phyloP scores from a whole-genome alignment of 2,797 vertebrate species.

The Cheirogaleus major region DNA sequence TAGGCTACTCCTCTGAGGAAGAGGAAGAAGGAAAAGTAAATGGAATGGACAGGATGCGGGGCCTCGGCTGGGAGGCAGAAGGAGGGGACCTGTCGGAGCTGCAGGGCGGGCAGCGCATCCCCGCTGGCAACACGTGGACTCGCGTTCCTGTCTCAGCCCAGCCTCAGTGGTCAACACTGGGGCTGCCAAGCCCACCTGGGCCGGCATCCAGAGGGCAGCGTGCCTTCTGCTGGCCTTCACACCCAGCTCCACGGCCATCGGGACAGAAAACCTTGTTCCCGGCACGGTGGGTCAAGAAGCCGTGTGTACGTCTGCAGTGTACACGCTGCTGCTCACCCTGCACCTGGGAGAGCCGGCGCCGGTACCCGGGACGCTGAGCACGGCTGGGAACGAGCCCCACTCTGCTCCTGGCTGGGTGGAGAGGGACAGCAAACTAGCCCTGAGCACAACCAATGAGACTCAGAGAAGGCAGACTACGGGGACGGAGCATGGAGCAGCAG shows the following conservation, averaged over 20 bases:
- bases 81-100: too few species aligned
- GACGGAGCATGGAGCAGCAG: accelerated
- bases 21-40: background rate
- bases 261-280: background rate
- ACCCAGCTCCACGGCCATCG: background rate
- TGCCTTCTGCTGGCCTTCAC: background rate
- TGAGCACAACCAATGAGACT: background rate
- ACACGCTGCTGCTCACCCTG: background rate
- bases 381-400: background rate
- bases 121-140: background rate
- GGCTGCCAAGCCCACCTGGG: background rate
- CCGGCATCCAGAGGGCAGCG: too few species aligned
- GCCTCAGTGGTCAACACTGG: background rate
- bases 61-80: too few species aligned
- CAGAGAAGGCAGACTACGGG: background rate
- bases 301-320: accelerated
- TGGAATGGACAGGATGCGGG: background rate
- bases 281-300: background rate
- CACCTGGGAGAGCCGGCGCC: background rate
- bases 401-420: background rate
- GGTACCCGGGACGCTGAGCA: background rate
- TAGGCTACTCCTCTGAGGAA: background rate
- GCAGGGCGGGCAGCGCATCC: accelerated
- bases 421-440: background rate
- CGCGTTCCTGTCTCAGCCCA: background rate